phyloP scores from a whole-genome alignment of 2,888 invertebrate species.

The Thymelicus acteon region DNA sequence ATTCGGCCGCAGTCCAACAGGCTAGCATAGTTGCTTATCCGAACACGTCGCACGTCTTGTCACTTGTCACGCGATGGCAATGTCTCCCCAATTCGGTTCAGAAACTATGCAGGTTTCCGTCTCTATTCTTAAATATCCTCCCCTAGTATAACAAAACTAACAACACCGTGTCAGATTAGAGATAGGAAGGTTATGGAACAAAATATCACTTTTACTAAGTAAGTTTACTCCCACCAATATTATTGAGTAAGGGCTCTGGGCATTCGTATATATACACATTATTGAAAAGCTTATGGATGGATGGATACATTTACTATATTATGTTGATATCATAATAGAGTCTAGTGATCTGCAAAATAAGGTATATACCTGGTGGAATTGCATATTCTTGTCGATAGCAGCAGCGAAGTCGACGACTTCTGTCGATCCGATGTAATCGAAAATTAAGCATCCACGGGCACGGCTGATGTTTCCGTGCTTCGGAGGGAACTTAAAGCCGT shows the following conservation, averaged over 20 bases:
- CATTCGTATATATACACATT: too few species aligned
- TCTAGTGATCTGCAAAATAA: too few species aligned
- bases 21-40: slow-evolving; percentile 70
- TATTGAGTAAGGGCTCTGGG: background rate
- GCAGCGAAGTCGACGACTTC: too few species aligned
- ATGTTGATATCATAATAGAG: too few species aligned
- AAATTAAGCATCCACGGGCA: too few species aligned
- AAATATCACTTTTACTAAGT: slow-evolving; percentile 2
- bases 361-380: too few species aligned
- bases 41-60: slow-evolving; percentile 72
- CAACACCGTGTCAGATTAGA: slow-evolving; percentile 21
- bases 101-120: slow-evolving; percentile 66
- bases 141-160: slow-evolving; percentile 27
- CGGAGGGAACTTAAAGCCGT: too few species aligned
- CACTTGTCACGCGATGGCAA: slow-evolving; percentile 72
- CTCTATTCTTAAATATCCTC: slow-evolving; percentile 52
- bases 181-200: slow-evolving; percentile 6
- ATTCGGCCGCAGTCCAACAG: slow-evolving; percentile 44
- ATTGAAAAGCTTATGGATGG: too few species aligned
- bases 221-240: background rate
- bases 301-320: too few species aligned
- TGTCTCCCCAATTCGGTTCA: slow-evolving; percentile 46
- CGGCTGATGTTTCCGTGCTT: too few species aligned
- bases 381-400: too few species aligned
- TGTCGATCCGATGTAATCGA: too few species aligned